phyloP scores from a whole-genome alignment of 2,113 vertebrate genomes.

The Cebus imitator region DNA sequence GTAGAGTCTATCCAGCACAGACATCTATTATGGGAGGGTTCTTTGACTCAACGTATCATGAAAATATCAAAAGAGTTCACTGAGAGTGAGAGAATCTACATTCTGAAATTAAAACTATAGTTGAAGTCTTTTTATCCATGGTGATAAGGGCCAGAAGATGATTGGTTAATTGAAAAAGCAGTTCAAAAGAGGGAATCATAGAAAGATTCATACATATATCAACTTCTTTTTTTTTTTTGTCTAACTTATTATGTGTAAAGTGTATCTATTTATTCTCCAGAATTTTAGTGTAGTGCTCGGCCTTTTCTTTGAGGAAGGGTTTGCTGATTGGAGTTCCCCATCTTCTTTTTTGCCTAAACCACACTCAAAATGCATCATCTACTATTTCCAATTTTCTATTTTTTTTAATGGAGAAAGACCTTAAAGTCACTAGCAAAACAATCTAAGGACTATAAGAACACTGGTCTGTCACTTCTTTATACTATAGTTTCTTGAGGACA shows the following conservation, averaged over 20 bases:
- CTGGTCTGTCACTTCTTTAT: not conserved
- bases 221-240: not conserved
- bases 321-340: not conserved
- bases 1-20: not conserved
- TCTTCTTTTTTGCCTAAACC: not conserved
- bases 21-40: not conserved
- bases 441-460: not conserved
- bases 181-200: slow-evolving; percentile 2
- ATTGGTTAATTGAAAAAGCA: slow-evolving; percentile 31
- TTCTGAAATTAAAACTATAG: slow-evolving; percentile 12
- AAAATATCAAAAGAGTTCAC: not conserved
- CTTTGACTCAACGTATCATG: not conserved
- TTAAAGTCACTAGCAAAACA: not conserved
- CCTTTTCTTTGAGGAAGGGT: not conserved
- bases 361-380: not conserved
- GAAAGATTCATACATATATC: not conserved
- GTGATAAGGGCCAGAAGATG: not conserved
- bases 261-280: not conserved
- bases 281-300: not conserved
- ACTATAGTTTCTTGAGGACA: not conserved
- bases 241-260: not conserved
- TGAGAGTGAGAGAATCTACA: not conserved
- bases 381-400: not conserved
- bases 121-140: not conserved
- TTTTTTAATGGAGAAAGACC: not conserved